Evolutionary conservation across 2,113 vertebrate genomes (phyloP).

Genomic region (Colossoma macropomum): DNA sequence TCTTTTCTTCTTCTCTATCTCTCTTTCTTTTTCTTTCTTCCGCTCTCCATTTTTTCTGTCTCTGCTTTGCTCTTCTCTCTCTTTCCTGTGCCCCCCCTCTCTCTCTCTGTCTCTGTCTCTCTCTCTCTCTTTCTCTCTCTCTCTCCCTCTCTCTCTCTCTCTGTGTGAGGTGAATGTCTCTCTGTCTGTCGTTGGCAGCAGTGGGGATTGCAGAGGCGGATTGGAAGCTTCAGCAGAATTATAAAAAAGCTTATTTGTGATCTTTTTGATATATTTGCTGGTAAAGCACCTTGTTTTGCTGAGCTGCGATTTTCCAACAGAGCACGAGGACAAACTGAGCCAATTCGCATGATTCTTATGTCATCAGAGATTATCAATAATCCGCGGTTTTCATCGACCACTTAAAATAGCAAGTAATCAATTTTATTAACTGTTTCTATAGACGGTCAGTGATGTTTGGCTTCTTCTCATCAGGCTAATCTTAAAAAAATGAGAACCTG

Average conservation of each 20-base stretch:
- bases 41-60: neutral
- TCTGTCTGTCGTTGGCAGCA: slow-evolving; percentile 36
- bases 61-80: neutral
- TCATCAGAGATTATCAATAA: slow-evolving; percentile 27
- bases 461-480: neutral
- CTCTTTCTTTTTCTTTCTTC: neutral
- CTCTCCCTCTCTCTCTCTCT: neutral
- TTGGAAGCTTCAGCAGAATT: slow-evolving; percentile 41
- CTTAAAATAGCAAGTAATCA: slow-evolving; percentile 1
- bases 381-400: neutral
- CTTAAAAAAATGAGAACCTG: no score
- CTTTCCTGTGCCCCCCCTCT: neutral
- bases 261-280: slow-evolving; percentile 32
- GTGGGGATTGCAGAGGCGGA: slow-evolving; percentile 47
- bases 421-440: neutral
- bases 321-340: neutral
- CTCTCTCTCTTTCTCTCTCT: no score
- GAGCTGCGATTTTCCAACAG: slow-evolving; percentile 10
- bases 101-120: no score
- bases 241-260: slow-evolving; percentile 51
- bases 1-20: neutral
- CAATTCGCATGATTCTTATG: slow-evolving; percentile 34
- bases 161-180: slow-evolving; percentile 57
- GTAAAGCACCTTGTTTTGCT: slow-evolving; percentile 44
- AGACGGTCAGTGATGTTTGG: neutral